Conservation (phyloP, 2,797 vertebrate genomes). For the Danio tinwini region DNA sequence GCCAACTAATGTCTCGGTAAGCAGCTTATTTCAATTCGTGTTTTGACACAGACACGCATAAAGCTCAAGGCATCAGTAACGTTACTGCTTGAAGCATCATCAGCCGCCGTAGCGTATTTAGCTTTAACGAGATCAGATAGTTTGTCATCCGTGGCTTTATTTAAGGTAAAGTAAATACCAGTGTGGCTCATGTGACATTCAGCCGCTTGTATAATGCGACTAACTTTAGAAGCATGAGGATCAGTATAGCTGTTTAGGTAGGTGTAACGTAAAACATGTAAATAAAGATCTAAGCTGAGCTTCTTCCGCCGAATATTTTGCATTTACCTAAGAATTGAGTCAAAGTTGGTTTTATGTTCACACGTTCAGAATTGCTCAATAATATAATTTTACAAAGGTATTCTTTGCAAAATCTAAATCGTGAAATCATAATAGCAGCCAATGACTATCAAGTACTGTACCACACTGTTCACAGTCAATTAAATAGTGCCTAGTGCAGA, state of each 20-base stretch:
- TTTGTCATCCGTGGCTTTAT: neutral
- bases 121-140: neutral
- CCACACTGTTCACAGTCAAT: too few relatives aligned
- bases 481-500: too few relatives aligned
- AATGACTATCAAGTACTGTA: too few relatives aligned
- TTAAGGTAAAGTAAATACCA: neutral
- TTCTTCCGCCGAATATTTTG: too few relatives aligned
- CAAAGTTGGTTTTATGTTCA: too few relatives aligned
- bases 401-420: too few relatives aligned
- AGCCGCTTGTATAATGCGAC: constrained; percentile 16
- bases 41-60: neutral
- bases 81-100: constrained; percentile 6
- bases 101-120: neutral
- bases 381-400: too few relatives aligned
- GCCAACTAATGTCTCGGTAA: neutral
- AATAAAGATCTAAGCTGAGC: neutral
- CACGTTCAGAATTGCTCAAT: too few relatives aligned
- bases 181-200: constrained; percentile 16
- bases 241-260: neutral
- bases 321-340: too few relatives aligned
- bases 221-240: constrained; percentile 13
- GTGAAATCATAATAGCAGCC: too few relatives aligned
- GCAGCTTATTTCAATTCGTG: neutral
- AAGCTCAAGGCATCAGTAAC: neutral
- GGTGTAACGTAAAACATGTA: neutral